These are phyloP conservation scores for Hedya salicella DNA, from an alignment of 2,888 invertebrate genomes.

Conservation along the genomic window DNA sequence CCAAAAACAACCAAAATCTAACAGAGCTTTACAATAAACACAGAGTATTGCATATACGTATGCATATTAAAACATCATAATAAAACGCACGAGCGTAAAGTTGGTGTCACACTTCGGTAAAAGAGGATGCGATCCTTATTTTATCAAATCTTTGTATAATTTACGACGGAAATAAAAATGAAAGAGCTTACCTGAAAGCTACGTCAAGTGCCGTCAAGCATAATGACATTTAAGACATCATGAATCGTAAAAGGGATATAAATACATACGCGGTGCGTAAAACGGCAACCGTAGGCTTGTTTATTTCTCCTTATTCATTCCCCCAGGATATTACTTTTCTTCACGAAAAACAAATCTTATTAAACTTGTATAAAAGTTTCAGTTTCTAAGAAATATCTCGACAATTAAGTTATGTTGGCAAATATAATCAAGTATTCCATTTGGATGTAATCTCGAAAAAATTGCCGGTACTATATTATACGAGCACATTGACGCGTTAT, in stretches of 20 bases:
- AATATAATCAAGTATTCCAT: background rate
- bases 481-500: too few relatives aligned
- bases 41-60: too few relatives aligned
- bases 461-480: too few relatives aligned
- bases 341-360: conserved; percentile 32
- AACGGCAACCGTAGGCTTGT: conserved; percentile 22
- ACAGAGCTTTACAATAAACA: too few relatives aligned
- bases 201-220: conserved; percentile 30
- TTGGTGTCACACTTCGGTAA: background rate
- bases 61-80: too few relatives aligned
- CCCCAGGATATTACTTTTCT: conserved; percentile 34
- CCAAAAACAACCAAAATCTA: too few relatives aligned
- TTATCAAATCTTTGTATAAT: conserved; percentile 11
- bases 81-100: too few relatives aligned
- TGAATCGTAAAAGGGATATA: conserved; percentile 28
- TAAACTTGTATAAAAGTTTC: conserved; percentile 31
- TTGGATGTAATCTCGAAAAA: background rate
- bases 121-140: background rate
- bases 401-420: conserved; percentile 4
- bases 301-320: conserved; percentile 29
- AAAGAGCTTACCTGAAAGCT: conserved; percentile 24
- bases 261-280: conserved; percentile 23
- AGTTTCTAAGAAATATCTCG: conserved; percentile 9
- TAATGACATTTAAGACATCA: conserved; percentile 40
- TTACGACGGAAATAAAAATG: conserved; percentile 7